A percentile compares a stretch with the other conserved stretches of the same genome.
These are phyloP conservation scores for Orgyia antiqua DNA, from an alignment of 2,888 invertebrate genomes.

Conservation along the genomic window DNA sequence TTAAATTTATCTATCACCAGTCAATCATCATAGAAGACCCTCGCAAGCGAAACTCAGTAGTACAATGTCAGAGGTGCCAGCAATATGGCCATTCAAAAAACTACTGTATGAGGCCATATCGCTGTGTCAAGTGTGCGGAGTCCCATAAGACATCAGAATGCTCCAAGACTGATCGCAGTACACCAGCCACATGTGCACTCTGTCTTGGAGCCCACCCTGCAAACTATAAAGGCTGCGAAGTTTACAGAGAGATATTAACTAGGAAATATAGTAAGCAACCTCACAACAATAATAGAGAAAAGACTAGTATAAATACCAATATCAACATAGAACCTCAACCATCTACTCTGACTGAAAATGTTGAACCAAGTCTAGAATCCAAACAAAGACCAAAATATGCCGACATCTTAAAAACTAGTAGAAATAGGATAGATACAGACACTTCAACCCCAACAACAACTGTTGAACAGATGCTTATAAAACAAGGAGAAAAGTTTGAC, in stretches of 20 bases:
- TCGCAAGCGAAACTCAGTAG: slow-evolving; percentile 7
- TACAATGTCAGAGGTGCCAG: slow-evolving; percentile 21
- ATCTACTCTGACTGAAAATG: background rate
- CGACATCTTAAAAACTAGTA: background rate
- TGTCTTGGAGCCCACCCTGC: background rate
- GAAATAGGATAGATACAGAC: background rate
- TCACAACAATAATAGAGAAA: background rate
- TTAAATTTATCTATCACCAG: slow-evolving; percentile 10
- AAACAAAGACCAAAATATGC: background rate
- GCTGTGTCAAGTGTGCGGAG: slow-evolving; percentile 20
- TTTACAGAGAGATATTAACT: background rate
- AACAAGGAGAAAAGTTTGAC: slow-evolving; percentile 2
- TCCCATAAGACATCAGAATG: slow-evolving; percentile 17
- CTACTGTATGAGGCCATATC: slow-evolving; percentile 18
- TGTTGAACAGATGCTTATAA: background rate
- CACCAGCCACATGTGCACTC: slow-evolving; percentile 14
- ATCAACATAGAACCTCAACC: background rate
- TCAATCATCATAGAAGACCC: slow-evolving; percentile 15
- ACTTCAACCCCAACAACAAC: background rate
- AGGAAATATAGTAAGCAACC: background rate
- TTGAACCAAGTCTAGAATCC: background rate
- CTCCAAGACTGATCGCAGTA: slow-evolving; percentile 12
- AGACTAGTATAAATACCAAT: background rate
- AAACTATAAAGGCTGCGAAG: background rate
- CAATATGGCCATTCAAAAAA: slow-evolving; percentile 22